Evolutionary conservation across 2,113 vertebrate species (phyloP).

Genomic region (Equus przewalskii): DNA sequence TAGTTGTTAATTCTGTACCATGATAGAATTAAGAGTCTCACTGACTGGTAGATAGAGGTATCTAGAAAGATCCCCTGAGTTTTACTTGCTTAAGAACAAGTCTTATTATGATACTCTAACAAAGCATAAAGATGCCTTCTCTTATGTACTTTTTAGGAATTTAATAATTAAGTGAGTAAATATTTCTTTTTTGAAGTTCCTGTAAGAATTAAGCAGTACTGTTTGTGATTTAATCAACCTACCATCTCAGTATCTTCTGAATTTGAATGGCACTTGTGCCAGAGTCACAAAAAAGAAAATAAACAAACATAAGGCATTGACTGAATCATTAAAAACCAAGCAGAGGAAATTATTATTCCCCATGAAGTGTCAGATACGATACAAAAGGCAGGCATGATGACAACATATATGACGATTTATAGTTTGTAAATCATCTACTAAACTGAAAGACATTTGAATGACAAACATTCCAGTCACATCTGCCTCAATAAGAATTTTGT

Average conservation of each 20-base stretch:
- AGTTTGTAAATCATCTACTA: neutral
- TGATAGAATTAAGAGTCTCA: neutral
- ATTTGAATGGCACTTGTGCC: neutral
- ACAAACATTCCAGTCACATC: neutral
- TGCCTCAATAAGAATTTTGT: neutral
- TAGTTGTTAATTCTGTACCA: neutral
- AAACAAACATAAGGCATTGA: neutral
- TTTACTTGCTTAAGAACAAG: neutral
- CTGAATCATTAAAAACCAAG: slow-evolving; percentile 49
- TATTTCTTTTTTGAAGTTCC: slow-evolving; percentile 20
- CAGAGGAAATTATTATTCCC: slow-evolving; percentile 46
- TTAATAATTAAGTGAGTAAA: slow-evolving; percentile 55
- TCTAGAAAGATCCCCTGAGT: neutral
- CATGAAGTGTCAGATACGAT: neutral
- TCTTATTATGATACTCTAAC: neutral
- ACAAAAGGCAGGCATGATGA: neutral
- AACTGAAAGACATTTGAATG: neutral
- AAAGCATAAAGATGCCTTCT: neutral
- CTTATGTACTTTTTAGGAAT: neutral
- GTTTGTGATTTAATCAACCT: neutral
- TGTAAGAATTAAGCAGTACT: slow-evolving; percentile 3
- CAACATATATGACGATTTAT: neutral
- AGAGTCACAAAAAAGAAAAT: neutral
- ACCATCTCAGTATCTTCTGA: neutral
- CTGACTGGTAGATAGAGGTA: neutral